Conservation (phyloP, 2,888 invertebrate genomes). For the Caenorhabditis japonica region DNA sequence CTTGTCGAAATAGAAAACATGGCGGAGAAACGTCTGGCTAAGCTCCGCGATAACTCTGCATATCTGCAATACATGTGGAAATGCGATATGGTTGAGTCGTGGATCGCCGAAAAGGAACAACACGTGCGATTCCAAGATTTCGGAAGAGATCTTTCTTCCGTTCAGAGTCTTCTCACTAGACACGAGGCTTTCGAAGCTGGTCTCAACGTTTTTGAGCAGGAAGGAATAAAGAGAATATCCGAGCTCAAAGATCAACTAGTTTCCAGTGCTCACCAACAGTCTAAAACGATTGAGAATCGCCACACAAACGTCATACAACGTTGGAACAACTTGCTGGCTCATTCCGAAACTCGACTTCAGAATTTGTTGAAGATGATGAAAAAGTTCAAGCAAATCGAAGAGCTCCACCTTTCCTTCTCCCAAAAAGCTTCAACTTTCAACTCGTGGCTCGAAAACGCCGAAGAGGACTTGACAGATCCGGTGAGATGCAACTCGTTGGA, state of each 20-base stretch:
- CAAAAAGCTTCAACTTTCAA: slow-evolving; percentile 99
- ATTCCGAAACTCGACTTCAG: slow-evolving; percentile 92
- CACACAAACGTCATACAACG: slow-evolving; percentile 94
- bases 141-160: slow-evolving; percentile 95
- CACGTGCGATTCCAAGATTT: slow-evolving; percentile 97
- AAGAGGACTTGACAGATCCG: slow-evolving; percentile 98
- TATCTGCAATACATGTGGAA: slow-evolving; percentile 99
- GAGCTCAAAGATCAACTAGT: slow-evolving; percentile 87
- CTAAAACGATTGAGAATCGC: slow-evolving; percentile 89
- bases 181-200: slow-evolving; percentile 82
- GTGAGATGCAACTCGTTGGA: slow-evolving; percentile 98
- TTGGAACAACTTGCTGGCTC: slow-evolving; percentile 94
- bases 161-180: slow-evolving; percentile 97
- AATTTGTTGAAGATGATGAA: slow-evolving; percentile 94
- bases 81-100: slow-evolving; percentile 99
- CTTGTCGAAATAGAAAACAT: slow-evolving; percentile 88
- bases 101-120: slow-evolving; percentile 97
- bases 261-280: slow-evolving; percentile 89
- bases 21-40: slow-evolving; percentile 89
- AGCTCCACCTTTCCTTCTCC: slow-evolving; percentile 97
- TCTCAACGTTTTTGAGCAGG: slow-evolving; percentile 78
- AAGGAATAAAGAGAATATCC: slow-evolving; percentile 76
- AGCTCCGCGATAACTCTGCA: slow-evolving; percentile 95
- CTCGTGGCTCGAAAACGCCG: slow-evolving; percentile 99
- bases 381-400: slow-evolving; percentile 97